phyloP scores from a whole-genome alignment of 2,797 vertebrate species.

The Periophthalmus magnuspinnatus region DNA sequence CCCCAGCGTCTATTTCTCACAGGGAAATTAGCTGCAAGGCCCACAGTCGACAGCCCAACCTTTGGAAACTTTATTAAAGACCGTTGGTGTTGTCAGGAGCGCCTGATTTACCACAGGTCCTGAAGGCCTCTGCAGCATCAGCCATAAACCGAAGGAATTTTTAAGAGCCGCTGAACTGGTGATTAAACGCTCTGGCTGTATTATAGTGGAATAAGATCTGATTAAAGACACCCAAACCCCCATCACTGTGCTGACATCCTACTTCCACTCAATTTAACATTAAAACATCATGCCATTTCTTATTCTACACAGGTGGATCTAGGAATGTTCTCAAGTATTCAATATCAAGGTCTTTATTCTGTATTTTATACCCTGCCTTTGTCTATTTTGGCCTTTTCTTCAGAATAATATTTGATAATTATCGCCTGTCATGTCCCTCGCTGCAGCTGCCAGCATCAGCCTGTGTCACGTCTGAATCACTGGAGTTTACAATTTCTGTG shows the following conservation, averaged over 20 bases:
- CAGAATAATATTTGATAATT: conserved; percentile 65
- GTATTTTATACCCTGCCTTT: conserved; percentile 40
- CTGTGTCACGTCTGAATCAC: conserved; percentile 41
- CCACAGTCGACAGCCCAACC: conserved; percentile 45
- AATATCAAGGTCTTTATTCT: conserved; percentile 32
- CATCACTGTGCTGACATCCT: conserved; percentile 32
- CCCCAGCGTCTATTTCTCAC: conserved; percentile 44
- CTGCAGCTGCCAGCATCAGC: conserved; percentile 45
- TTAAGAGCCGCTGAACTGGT: conserved; percentile 75
- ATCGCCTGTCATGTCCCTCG: conserved; percentile 60
- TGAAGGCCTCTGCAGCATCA: conserved; percentile 45
- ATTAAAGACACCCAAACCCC: conserved; percentile 62
- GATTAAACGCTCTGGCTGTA: conserved; percentile 71
- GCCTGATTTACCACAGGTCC: conserved; percentile 70
- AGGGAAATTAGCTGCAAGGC: conserved; percentile 47
- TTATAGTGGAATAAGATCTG: conserved; percentile 76
- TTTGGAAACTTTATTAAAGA: conserved; percentile 67
- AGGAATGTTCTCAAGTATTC: conserved; percentile 43
- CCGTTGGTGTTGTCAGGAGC: conserved; percentile 46
- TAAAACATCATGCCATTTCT: conserved; percentile 44
- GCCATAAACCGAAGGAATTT: conserved; percentile 75
- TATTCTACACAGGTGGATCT: conserved; percentile 23
- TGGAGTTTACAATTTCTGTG: conserved; percentile 35
- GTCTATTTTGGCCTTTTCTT: conserved; percentile 58
- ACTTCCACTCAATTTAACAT: conserved; percentile 69